phyloP scores from a whole-genome alignment of 2,888 invertebrate species.

The Fissipunctia ypsillon region DNA sequence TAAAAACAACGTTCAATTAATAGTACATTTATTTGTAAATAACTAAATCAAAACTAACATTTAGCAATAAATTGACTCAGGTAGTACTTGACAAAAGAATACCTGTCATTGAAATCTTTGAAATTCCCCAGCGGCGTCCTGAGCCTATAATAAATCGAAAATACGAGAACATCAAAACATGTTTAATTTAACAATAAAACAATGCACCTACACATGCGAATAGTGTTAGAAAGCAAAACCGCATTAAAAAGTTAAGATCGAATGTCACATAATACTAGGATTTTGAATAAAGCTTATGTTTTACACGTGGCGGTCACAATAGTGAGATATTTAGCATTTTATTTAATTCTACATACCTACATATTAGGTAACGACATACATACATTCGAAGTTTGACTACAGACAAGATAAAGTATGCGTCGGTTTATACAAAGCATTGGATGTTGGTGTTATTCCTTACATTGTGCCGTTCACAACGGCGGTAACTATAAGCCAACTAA shows the following conservation, averaged over 20 bases:
- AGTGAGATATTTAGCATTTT: constrained; percentile 65
- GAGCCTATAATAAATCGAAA: constrained; percentile 80
- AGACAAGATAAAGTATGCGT: constrained; percentile 72
- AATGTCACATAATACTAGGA: constrained; percentile 64
- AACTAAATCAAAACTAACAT: constrained; percentile 84
- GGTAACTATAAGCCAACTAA: constrained; percentile 84
- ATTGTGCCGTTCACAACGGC: constrained; percentile 81
- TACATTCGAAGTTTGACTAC: constrained; percentile 74
- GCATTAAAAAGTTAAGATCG: constrained; percentile 65
- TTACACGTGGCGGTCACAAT: constrained; percentile 63
- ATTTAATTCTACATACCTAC: constrained; percentile 75
- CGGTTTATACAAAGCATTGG: constrained; percentile 82
- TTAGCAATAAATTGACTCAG: constrained; percentile 86
- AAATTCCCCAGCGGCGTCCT: constrained; percentile 77
- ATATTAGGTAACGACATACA: constrained; percentile 73
- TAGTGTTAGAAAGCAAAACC: constrained; percentile 79
- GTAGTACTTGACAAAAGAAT: constrained; percentile 75
- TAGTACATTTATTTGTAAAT: constrained; percentile 85
- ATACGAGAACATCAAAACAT: constrained; percentile 84
- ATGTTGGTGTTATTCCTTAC: constrained; percentile 88
- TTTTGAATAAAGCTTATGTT: constrained; percentile 70
- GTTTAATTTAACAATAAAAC: constrained; percentile 81
- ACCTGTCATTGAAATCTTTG: constrained; percentile 75
- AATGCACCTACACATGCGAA: constrained; percentile 85
- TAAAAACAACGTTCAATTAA: constrained; percentile 66